Percentiles rank a stretch among this genome's conserved stretches.
Evolutionary conservation across 2,888 invertebrate genomes (phyloP).

Genomic region (Hydriomena furcata): DNA sequence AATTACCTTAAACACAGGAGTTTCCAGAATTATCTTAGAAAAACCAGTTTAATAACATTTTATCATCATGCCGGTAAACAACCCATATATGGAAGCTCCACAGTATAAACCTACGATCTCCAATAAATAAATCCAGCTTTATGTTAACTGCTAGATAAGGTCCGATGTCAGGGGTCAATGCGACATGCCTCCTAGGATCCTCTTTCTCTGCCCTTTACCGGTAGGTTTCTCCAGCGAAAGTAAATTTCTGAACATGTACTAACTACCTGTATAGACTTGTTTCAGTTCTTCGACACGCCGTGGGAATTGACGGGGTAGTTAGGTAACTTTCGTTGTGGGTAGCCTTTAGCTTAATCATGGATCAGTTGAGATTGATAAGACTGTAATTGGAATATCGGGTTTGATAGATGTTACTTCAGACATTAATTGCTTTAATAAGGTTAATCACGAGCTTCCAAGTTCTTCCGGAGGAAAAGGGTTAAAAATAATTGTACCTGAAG

Average conservation of each 20-base stretch:
- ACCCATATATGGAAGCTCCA: not conserved
- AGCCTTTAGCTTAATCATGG: conserved; percentile 12
- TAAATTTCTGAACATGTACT: conserved; percentile 52
- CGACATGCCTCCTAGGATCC: conserved; percentile 53
- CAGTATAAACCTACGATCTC: not conserved
- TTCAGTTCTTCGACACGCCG: conserved; percentile 43
- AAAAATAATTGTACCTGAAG: too few relatives aligned
- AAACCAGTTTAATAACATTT: not conserved
- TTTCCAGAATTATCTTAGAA: too few relatives aligned
- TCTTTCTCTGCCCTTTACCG: conserved; percentile 69
- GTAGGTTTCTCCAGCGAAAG: conserved; percentile 61
- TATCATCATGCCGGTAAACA: not conserved
- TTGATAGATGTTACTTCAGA: not conserved
- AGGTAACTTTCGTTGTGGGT: conserved; percentile 17
- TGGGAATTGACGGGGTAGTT: conserved; percentile 51
- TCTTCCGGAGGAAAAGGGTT: too few relatives aligned
- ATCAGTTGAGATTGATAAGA: not conserved
- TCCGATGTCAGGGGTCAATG: conserved; percentile 53
- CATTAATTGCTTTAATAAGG: too few relatives aligned
- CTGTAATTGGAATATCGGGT: not conserved
- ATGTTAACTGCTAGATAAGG: conserved; percentile 27
- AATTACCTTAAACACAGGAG: too few relatives aligned
- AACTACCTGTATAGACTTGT: conserved; percentile 55
- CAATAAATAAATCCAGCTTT: conserved; percentile 3
- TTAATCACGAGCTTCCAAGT: too few relatives aligned